Conservation (phyloP, 35 echinoderm and acorn worm genomes). For the Chiridota heheva region DNA sequence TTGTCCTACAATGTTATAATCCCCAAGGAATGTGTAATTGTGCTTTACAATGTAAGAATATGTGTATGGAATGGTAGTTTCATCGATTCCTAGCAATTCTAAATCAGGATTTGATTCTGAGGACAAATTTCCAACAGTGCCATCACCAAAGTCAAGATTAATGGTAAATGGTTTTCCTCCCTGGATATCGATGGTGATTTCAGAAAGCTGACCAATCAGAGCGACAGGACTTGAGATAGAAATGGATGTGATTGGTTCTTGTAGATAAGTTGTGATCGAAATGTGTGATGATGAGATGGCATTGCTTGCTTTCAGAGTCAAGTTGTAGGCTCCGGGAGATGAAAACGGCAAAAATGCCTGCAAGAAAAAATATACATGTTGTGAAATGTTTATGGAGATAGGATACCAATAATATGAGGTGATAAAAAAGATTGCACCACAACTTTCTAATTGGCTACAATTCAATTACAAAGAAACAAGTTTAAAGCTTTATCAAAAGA, state of each 20-base stretch:
- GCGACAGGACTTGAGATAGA: constrained; percentile 41
- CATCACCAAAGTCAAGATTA: constrained; percentile 69
- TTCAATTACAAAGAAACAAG: neutral
- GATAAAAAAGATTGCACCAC: neutral
- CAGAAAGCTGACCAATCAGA: constrained; percentile 44
- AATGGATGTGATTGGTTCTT: constrained; percentile 65
- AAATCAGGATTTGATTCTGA: constrained; percentile 19
- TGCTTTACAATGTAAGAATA: constrained; percentile 52
- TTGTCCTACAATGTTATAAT: constrained; percentile 41
- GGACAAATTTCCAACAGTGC: neutral
- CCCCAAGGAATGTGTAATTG: constrained; percentile 53
- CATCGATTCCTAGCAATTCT: neutral
- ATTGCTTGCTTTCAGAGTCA: constrained; percentile 74
- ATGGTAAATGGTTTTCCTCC: constrained; percentile 68
- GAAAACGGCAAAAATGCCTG: constrained; percentile 61
- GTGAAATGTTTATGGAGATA: neutral
- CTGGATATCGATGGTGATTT: constrained; percentile 44
- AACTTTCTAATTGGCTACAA: neutral
- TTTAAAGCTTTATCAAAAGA: too few relatives aligned
- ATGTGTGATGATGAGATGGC: constrained; percentile 29
- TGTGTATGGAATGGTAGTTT: neutral
- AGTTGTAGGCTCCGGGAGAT: constrained; percentile 67
- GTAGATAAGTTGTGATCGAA: constrained; percentile 54
- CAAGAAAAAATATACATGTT: constrained; percentile 7
- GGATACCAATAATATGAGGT: neutral